phyloP scores from a whole-genome alignment of 2,888 invertebrate species.

The Lasioglossum pauxillum region DNA sequence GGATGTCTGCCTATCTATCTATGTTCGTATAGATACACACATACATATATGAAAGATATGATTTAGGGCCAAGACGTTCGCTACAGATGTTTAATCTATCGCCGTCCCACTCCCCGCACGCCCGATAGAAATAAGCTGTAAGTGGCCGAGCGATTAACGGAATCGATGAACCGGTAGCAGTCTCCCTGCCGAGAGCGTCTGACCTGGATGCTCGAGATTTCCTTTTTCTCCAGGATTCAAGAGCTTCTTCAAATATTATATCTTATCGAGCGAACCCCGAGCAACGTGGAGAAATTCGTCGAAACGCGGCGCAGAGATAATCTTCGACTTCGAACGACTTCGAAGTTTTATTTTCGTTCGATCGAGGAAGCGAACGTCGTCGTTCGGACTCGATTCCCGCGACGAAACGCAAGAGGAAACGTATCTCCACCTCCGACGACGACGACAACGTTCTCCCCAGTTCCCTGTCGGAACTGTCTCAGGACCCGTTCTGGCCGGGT shows the following conservation, averaged over 20 bases:
- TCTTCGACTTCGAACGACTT: neutral
- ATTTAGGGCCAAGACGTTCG: neutral
- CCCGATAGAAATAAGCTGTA: conserved; percentile 41
- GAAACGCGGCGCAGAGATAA: conserved; percentile 7
- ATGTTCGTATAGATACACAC: neutral
- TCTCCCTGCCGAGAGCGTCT: neutral
- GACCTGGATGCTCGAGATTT: neutral
- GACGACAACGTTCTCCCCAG: neutral
- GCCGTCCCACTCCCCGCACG: neutral
- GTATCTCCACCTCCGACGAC: neutral
- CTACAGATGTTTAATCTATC: conserved; percentile 13
- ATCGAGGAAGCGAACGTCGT: neutral
- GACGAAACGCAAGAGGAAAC: neutral
- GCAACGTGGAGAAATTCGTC: neutral
- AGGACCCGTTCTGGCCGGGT: neutral
- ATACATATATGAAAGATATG: neutral
- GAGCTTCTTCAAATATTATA: conserved; percentile 1
- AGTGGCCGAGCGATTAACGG: conserved; percentile 49
- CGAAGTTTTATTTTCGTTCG: conserved; percentile 24
- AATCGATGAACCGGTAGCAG: conserved; percentile 44
- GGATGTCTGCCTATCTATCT: neutral
- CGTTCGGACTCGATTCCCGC: conserved; percentile 8
- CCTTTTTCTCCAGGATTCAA: neutral
- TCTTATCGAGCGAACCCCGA: neutral
- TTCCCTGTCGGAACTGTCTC: neutral